These are phyloP conservation scores for Nyctereutes procyonoides DNA, from an alignment of 2,113 vertebrate species.

Conservation along the genomic window DNA sequence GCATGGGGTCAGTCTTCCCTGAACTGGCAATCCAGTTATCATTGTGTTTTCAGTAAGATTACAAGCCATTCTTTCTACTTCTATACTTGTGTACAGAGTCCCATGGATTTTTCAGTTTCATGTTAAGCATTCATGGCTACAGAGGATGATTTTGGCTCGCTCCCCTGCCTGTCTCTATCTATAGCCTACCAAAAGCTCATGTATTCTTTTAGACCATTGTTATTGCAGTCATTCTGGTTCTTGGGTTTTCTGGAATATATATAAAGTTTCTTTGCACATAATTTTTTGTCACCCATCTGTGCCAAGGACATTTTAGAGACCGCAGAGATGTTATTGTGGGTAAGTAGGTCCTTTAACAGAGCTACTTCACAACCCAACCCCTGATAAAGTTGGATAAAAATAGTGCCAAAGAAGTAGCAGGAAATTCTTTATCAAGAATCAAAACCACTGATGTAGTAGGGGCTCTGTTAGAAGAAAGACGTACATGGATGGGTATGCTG, in stretches of 20 bases:
- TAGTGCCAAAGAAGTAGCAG: not conserved
- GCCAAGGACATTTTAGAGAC: not conserved
- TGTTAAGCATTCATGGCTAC: not conserved
- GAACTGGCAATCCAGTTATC: not conserved
- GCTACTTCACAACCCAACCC: not conserved
- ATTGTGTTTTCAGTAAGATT: not conserved
- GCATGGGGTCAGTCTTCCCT: not conserved
- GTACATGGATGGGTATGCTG: not conserved
- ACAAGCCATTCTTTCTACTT: constrained; percentile 24
- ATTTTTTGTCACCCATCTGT: not conserved
- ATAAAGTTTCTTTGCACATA: not conserved
- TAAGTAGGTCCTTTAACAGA: not conserved
- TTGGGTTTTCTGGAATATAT: constrained; percentile 20
- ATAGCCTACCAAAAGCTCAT: not conserved
- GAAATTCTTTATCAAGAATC: not conserved
- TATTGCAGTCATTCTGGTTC: not conserved
- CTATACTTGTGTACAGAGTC: not conserved
- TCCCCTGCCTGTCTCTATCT: not conserved
- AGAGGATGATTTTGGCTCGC: not conserved
- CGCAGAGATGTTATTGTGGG: not conserved
- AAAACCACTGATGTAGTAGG: not conserved
- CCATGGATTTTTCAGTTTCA: not conserved
- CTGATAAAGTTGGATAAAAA: not conserved
- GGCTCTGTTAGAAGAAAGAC: not conserved
- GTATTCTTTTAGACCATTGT: not conserved